A percentile compares a stretch with the other conserved stretches of the same genome.
Conservation (phyloP, 2,888 invertebrate genomes). For the Achlya flavicornis region DNA sequence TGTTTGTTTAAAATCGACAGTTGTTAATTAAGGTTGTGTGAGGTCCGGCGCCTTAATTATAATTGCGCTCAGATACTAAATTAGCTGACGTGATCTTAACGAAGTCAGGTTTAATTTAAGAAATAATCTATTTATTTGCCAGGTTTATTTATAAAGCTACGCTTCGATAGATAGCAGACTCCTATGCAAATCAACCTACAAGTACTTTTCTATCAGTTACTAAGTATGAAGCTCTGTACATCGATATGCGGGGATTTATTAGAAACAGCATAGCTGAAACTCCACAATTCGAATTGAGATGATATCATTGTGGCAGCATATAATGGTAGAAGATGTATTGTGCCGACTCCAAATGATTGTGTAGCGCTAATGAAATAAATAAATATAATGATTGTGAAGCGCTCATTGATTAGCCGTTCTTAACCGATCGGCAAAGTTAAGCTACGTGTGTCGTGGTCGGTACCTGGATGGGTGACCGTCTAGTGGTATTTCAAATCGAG, state of each 20-base stretch:
- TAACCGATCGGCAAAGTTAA: no score
- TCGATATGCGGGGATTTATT: neutral
- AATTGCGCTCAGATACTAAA: constrained; percentile 60
- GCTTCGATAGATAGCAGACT: neutral
- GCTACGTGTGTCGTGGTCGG: no score
- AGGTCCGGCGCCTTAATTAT: constrained; percentile 72
- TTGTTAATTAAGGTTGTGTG: constrained; percentile 70
- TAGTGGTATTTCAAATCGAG: no score
- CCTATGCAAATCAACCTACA: neutral
- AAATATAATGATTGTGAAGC: no score
- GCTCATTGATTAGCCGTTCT: no score
- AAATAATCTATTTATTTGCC: constrained; percentile 11
- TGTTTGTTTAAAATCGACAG: constrained; percentile 37
- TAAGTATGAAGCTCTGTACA: neutral
- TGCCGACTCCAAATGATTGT: no score
- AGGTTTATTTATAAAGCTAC: constrained; percentile 8
- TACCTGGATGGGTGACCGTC: no score
- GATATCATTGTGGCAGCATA: no score
- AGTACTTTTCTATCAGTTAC: neutral
- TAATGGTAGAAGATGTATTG: no score
- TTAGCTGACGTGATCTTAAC: constrained; percentile 29
- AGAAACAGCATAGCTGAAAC: neutral
- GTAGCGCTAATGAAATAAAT: no score
- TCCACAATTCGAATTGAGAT: neutral
- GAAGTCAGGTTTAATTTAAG: constrained; percentile 27